Conservation (phyloP, 2,113 vertebrate genomes). For the Entelurus aequoreus region DNA sequence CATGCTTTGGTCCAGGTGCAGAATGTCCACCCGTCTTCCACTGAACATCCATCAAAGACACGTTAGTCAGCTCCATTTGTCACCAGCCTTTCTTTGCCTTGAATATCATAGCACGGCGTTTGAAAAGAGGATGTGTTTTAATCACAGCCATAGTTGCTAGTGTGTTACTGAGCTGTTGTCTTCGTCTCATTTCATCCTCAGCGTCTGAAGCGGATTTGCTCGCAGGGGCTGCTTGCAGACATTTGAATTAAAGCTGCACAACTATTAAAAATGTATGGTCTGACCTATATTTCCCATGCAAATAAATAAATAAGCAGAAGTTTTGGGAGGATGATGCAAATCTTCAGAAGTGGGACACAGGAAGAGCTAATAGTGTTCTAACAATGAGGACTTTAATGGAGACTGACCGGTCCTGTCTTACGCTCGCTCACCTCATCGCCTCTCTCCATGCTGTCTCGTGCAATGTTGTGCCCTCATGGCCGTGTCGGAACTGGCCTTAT, state of each 20-base stretch:
- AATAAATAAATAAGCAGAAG: slow-evolving; percentile 71
- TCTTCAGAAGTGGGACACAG: slow-evolving; percentile 64
- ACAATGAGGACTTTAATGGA: slow-evolving; percentile 57
- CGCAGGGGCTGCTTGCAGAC: slow-evolving; percentile 48
- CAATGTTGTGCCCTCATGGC: slow-evolving; percentile 30
- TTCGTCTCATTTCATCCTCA: slow-evolving; percentile 32
- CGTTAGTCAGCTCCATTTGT: slow-evolving; percentile 14
- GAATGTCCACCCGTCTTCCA: neutral
- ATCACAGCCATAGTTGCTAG: slow-evolving; percentile 22
- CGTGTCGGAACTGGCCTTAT: slow-evolving; percentile 40
- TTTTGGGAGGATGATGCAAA: slow-evolving; percentile 54
- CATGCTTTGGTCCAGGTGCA: neutral
- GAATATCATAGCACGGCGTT: slow-evolving; percentile 12
- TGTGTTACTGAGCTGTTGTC: slow-evolving; percentile 25
- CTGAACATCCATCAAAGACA: neutral
- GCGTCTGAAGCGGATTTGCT: slow-evolving; percentile 38
- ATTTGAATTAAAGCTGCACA: slow-evolving; percentile 65
- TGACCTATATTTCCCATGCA: slow-evolving; percentile 73
- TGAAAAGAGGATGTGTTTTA: slow-evolving; percentile 20
- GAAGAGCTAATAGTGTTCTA: slow-evolving; percentile 50
- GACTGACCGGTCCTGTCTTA: slow-evolving; percentile 31
- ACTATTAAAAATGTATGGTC: slow-evolving; percentile 72
- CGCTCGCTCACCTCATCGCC: slow-evolving; percentile 6
- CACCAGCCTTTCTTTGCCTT: slow-evolving; percentile 21
- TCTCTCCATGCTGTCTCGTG: slow-evolving; percentile 28